phyloP scores from a whole-genome alignment of 2,113 vertebrate species.

The Ia io region DNA sequence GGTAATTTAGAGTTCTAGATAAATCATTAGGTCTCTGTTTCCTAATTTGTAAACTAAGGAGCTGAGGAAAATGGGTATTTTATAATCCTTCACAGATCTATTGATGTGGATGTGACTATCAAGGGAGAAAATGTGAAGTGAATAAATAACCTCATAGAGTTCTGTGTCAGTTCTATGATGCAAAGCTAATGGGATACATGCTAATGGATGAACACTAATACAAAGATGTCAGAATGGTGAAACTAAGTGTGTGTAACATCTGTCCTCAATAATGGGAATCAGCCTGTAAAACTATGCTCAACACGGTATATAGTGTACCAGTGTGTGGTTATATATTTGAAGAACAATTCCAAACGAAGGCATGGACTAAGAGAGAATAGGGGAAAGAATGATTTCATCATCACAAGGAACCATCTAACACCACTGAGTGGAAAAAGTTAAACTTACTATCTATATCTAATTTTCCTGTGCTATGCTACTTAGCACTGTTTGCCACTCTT shows the following conservation, averaged over 20 bases:
- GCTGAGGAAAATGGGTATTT: not conserved
- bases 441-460: not conserved
- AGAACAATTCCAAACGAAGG: not conserved
- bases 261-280: slow-evolving; percentile 27
- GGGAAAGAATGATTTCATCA: not conserved
- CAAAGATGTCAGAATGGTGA: slow-evolving; percentile 15
- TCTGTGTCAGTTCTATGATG: not conserved
- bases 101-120: not conserved
- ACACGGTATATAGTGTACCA: not conserved
- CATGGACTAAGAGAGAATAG: not conserved
- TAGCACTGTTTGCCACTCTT: not conserved
- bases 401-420: not conserved
- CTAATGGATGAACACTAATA: slow-evolving; percentile 10
- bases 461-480: not conserved
- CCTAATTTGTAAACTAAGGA: not conserved
- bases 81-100: not conserved
- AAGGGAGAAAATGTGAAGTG: not conserved
- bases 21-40: not conserved
- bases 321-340: not conserved
- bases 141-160: not conserved
- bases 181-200: not conserved
- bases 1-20: not conserved
- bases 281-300: not conserved
- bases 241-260: slow-evolving; percentile 9
- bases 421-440: not conserved